Percentiles rank a stretch among this genome's conserved stretches.
These are phyloP conservation scores for Malachius bipustulatus DNA, from an alignment of 2,888 invertebrate genomes.

Conservation along the genomic window DNA sequence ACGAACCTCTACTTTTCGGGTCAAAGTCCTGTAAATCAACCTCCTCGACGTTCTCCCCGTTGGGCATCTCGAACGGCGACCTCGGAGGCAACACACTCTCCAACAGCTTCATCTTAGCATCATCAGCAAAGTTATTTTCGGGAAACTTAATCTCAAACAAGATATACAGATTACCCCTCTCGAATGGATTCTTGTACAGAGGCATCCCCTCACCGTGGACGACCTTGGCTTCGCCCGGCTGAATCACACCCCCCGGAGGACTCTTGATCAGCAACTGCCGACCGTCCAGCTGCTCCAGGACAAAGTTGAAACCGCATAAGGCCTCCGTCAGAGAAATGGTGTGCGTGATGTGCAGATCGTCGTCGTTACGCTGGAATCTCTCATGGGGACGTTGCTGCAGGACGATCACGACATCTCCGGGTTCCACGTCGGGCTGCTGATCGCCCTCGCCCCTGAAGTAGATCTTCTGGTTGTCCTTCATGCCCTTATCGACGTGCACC, in stretches of 20 bases:
- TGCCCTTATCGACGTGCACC: conserved; percentile 77
- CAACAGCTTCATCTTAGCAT: conserved; percentile 52
- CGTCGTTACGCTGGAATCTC: conserved; percentile 62
- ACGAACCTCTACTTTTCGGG: conserved; percentile 43
- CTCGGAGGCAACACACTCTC: conserved; percentile 66
- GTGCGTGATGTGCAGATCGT: conserved; percentile 62
- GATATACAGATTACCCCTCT: conserved; percentile 76
- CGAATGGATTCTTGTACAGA: conserved; percentile 66
- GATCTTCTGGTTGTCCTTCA: conserved; percentile 77
- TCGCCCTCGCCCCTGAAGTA: conserved; percentile 82
- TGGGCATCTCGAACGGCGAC: conserved; percentile 56
- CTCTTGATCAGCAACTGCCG: conserved; percentile 68
- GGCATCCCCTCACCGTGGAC: conserved; percentile 89
- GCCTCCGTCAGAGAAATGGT: conserved; percentile 76
- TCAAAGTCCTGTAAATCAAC: conserved; percentile 70
- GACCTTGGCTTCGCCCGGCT: conserved; percentile 67
- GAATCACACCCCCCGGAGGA: conserved; percentile 69
- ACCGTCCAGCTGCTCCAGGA: conserved; percentile 82
- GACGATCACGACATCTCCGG: conserved; percentile 83
- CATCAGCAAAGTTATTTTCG: conserved; percentile 61
- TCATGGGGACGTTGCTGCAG: conserved; percentile 72
- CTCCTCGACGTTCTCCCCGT: conserved; percentile 75
- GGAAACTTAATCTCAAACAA: conserved; percentile 83
- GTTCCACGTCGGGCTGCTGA: conserved; percentile 73
- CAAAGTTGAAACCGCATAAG: conserved; percentile 76